These are phyloP conservation scores for Nomada lathburiana DNA, from an alignment of 2,888 invertebrate species.

Conservation along the genomic window DNA sequence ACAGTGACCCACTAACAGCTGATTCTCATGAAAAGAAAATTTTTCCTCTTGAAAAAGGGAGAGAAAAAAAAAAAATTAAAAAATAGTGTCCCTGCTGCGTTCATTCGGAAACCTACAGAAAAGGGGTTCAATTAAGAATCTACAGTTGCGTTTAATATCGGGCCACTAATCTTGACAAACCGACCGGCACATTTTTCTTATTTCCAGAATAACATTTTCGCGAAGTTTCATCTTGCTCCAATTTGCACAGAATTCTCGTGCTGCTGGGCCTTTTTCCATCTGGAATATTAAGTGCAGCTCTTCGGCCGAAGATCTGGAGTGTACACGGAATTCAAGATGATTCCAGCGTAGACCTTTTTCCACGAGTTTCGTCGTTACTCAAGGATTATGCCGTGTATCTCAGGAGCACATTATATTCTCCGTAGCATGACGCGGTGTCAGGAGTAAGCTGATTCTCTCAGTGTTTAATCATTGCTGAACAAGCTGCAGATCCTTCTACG, in stretches of 20 bases:
- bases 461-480: constrained; percentile 60
- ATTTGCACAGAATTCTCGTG: no score
- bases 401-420: constrained; percentile 40
- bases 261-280: no score
- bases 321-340: neutral
- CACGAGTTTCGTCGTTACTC: neutral
- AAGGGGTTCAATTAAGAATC: no score
- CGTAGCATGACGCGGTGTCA: constrained; percentile 45
- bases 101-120: no score
- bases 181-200: no score
- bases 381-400: constrained; percentile 15
- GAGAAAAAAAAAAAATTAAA: neutral
- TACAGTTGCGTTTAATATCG: no score
- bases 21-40: neutral
- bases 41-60: neutral
- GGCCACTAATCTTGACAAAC: no score
- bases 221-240: no score
- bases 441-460: constrained; percentile 56
- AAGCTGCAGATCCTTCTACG: constrained; percentile 40
- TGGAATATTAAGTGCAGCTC: neutral
- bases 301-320: neutral
- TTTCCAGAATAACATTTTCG: no score
- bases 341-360: neutral
- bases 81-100: no score
- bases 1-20: neutral